Evolutionary conservation across 2,888 invertebrate genomes (phyloP).

Genomic region (Noctua janthina): DNA sequence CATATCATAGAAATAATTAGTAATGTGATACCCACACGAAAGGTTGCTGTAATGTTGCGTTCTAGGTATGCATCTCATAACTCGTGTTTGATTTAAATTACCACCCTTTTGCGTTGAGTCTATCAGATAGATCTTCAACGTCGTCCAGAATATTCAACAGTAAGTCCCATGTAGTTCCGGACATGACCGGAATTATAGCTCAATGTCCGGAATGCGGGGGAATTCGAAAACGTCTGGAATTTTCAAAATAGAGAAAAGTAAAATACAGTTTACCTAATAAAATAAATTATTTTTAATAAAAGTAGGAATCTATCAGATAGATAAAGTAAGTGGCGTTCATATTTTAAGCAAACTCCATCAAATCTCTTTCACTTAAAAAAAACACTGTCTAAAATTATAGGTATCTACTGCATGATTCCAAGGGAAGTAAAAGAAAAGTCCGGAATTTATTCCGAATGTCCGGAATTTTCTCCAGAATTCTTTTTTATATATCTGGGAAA

Average conservation of each 20-base stretch:
- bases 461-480: neutral
- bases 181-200: neutral
- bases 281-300: too few species aligned
- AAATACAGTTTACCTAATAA: neutral
- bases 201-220: neutral
- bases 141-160: neutral
- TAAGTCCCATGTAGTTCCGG: neutral
- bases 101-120: neutral
- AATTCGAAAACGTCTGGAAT: neutral
- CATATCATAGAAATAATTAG: slow-evolving; percentile 24
- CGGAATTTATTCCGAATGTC: neutral
- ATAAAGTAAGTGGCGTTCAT: neutral
- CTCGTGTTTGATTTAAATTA: neutral
- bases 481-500: neutral
- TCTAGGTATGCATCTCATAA: neutral
- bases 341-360: neutral
- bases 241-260: neutral
- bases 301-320: neutral
- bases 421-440: neutral
- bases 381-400: neutral
- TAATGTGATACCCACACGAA: slow-evolving; percentile 5
- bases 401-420: neutral
- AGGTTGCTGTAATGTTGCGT: neutral
- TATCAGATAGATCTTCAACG: neutral
- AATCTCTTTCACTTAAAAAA: neutral